Base-by-base conservation (phyloP, 1,140 invertebrate species). In the Rhopalosiphum padi region DNA sequence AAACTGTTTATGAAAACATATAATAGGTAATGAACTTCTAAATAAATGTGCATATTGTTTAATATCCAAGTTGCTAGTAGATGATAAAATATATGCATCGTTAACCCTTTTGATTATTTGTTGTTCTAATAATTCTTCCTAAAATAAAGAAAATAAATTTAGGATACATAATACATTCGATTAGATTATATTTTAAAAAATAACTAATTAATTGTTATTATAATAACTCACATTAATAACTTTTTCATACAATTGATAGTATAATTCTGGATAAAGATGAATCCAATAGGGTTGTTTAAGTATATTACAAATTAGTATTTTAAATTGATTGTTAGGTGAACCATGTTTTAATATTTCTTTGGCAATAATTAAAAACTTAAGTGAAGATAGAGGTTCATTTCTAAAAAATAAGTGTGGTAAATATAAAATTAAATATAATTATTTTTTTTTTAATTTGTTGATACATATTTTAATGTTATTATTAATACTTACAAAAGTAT, bases 201-300 rank as follows among this genome's bases (percentile, higher is more conserved):
- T 5, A 68, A n/a, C 4, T 15, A 4, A 1, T 68, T n/a, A 23
- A 90, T 9, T 48, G 15, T 48, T 48, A 48, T 48, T 1, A 30
- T 43, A 37, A 51, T 7, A 46, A 86, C 91, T 85, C 18, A 93
- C 91, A 83, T 93, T n/a, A n/a, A 43, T 86, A 37, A 86, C 3
- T 83, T 93, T 35, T 37, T 30, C 37, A 55, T 37, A 2, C 23
- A 93, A 48, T 85, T 85, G n/a, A 41, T 93, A 25, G 25, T 85
- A 93, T 21, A 93, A 60, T 6, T 85, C 77, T 18, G 91, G 82
- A 85, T 93, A 93, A 85, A 93, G 91, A 93, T 93, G 91, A 85
- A 93, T 93, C 91, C 91, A 93, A 46, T 93, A 93, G 18, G 91
- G 91, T 93, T 93, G 46, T 53, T 53, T 93, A 41, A 93, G 77